Conservation (phyloP, 2,888 invertebrate species). For the Xestia xanthographa region DNA sequence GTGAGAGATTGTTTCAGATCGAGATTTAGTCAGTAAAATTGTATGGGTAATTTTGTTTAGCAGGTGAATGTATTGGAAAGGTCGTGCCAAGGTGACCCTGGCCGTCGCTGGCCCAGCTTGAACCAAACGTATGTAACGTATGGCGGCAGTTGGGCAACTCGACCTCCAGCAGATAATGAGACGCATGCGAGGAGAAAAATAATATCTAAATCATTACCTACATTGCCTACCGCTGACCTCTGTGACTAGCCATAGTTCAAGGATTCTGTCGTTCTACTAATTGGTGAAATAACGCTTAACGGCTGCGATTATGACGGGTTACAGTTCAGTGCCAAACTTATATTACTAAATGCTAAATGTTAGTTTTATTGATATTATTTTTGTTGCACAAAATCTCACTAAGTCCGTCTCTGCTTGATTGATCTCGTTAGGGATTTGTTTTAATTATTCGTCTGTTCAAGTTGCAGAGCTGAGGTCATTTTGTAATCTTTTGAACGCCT, state of each 20-base stretch:
- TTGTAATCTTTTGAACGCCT: conserved; percentile 41
- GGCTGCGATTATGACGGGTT: conserved; percentile 24
- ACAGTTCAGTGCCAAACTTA: conserved; percentile 24
- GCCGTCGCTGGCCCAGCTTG: conserved; percentile 31
- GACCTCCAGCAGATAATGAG: conserved; percentile 71
- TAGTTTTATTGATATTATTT: conserved; percentile 7
- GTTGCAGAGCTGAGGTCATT: conserved; percentile 30
- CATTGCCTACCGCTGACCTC: conserved; percentile 59
- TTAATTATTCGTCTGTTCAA: conserved; percentile 34
- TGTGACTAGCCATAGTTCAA: conserved; percentile 70
- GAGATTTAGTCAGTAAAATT: conserved; percentile 41
- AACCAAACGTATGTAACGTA: conserved; percentile 17
- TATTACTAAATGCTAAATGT: conserved; percentile 17
- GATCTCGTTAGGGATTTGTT: conserved; percentile 40
- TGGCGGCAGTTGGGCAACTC: conserved; percentile 65
- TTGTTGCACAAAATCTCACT: conserved; percentile 19
- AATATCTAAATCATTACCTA: conserved; percentile 69
- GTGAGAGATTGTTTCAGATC: conserved; percentile 15
- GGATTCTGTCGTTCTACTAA: conserved; percentile 64
- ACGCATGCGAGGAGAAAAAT: conserved; percentile 65
- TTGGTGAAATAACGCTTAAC: conserved; percentile 56
- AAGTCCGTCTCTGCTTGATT: conserved; percentile 30
- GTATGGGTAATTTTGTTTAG: conserved; percentile 53
- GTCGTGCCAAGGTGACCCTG: conserved; percentile 75
- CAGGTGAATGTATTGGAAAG: conserved; percentile 80